These are phyloP conservation scores for Dynastes grantii DNA, from an alignment of 2,888 invertebrate genomes.

Conservation along the genomic window DNA sequence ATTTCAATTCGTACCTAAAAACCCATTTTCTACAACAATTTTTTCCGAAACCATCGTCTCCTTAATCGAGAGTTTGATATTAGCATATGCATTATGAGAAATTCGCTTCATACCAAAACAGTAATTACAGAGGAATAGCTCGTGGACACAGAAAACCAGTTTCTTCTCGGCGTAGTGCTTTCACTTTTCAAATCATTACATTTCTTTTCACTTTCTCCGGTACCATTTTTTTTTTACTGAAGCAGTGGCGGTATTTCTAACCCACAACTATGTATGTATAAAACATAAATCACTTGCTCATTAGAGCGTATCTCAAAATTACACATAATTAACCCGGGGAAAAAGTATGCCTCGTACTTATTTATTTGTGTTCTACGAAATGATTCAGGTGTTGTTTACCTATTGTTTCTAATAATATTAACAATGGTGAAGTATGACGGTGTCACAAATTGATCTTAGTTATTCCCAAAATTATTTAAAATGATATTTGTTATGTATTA, in stretches of 20 bases:
- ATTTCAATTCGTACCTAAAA: background rate
- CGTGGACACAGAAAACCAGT: constrained; percentile 35
- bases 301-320: constrained; percentile 39
- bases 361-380: background rate
- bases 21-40: constrained; percentile 2
- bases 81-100: constrained; percentile 29
- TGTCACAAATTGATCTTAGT: no score
- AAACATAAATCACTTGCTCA: constrained; percentile 40
- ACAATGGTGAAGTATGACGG: no score
- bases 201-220: constrained; percentile 47
- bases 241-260: constrained; percentile 24
- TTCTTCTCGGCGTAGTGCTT: constrained; percentile 36
- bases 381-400: no score
- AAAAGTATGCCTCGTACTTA: constrained; percentile 28
- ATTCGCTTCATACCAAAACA: constrained; percentile 19
- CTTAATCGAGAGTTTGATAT: constrained; percentile 2
- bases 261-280: constrained; percentile 3
- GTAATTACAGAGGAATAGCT: constrained; percentile 29
- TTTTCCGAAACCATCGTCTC: background rate
- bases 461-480: no score
- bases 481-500: no score
- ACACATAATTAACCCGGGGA: constrained; percentile 28
- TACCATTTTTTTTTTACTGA: constrained; percentile 9
- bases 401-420: no score
- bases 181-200: constrained; percentile 47